These are phyloP conservation scores for Diglossa cyanea DNA, from an alignment of 2,797 vertebrate genomes.

Conservation along the genomic window DNA sequence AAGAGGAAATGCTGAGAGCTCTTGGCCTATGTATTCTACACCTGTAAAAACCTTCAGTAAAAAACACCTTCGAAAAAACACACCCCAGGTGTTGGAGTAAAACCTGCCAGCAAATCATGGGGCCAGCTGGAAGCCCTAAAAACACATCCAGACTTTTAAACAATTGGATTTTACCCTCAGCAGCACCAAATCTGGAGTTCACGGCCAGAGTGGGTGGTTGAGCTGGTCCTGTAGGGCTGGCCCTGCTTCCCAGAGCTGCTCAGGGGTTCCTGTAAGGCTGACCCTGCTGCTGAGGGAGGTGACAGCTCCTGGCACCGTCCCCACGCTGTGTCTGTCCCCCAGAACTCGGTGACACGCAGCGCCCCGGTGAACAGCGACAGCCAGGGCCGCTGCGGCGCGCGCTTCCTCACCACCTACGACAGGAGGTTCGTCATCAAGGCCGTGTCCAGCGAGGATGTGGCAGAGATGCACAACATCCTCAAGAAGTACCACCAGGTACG, in stretches of 20 bases:
- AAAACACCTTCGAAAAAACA: background rate
- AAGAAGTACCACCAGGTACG: slow-evolving; percentile 96
- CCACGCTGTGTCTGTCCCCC: background rate
- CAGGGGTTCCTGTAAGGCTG: too few relatives aligned
- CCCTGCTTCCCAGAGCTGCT: too few relatives aligned
- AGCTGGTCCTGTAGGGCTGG: background rate
- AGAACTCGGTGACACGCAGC: slow-evolving; percentile 92
- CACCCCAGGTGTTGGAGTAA: background rate
- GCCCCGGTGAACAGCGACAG: slow-evolving; percentile 92
- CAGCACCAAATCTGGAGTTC: rapidly evolving
- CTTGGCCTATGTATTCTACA: background rate
- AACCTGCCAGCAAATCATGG: background rate
- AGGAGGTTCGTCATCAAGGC: slow-evolving; percentile 93
- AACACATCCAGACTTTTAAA: rapidly evolving
- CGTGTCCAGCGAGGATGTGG: slow-evolving; percentile 91
- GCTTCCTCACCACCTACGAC: slow-evolving; percentile 92
- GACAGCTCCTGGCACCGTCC: background rate
- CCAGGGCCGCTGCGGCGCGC: slow-evolving; percentile 89
- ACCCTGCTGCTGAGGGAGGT: background rate
- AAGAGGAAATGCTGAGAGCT: background rate
- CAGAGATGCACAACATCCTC: slow-evolving; percentile 95
- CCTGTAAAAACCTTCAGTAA: background rate
- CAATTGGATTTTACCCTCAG: background rate
- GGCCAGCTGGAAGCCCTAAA: background rate
- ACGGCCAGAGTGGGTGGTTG: too few relatives aligned